Percentiles rank a stretch among this genome's conserved stretches.
These are phyloP conservation scores for Riptortus pedestris DNA, from an alignment of 1,140 invertebrate species.

Conservation along the genomic window DNA sequence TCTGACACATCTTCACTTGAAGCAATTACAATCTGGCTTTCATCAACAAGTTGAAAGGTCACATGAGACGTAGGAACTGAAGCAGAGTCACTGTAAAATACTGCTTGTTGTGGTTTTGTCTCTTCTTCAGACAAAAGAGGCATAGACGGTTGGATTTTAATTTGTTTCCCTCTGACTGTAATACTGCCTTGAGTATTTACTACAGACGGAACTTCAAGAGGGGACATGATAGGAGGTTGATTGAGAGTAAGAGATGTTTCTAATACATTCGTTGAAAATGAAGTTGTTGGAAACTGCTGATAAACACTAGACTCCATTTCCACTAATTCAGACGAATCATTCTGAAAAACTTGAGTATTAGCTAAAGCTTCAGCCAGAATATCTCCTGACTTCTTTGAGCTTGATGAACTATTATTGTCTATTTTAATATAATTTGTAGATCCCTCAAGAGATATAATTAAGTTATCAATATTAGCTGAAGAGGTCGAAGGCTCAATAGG, in stretches of 20 bases:
- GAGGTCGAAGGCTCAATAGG: slow-evolving; percentile 18
- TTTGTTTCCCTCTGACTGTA: background rate
- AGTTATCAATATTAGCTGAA: slow-evolving; percentile 37
- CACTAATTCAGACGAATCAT: slow-evolving; percentile 39
- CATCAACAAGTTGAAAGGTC: background rate
- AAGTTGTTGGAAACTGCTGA: slow-evolving; percentile 35
- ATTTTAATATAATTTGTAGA: slow-evolving; percentile 31
- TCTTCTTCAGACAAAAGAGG: background rate
- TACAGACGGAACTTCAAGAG: slow-evolving; percentile 52
- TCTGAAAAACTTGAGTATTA: slow-evolving; percentile 61
- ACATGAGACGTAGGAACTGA: background rate
- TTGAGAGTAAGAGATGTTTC: slow-evolving; percentile 59
- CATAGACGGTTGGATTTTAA: background rate
- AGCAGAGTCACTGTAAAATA: background rate
- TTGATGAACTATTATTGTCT: slow-evolving; percentile 21
- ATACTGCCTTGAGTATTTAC: background rate
- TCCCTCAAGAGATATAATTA: slow-evolving; percentile 41
- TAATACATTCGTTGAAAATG: slow-evolving; percentile 44
- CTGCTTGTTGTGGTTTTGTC: background rate
- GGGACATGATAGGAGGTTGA: slow-evolving; percentile 70
- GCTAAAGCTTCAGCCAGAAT: slow-evolving; percentile 63
- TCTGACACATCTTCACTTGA: background rate
- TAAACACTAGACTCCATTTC: slow-evolving; percentile 29
- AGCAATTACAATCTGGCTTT: background rate
- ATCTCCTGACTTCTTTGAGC: slow-evolving; percentile 43